Conservation (phyloP, 2,113 vertebrate species). For the Psittacula cyanocephala region DNA sequence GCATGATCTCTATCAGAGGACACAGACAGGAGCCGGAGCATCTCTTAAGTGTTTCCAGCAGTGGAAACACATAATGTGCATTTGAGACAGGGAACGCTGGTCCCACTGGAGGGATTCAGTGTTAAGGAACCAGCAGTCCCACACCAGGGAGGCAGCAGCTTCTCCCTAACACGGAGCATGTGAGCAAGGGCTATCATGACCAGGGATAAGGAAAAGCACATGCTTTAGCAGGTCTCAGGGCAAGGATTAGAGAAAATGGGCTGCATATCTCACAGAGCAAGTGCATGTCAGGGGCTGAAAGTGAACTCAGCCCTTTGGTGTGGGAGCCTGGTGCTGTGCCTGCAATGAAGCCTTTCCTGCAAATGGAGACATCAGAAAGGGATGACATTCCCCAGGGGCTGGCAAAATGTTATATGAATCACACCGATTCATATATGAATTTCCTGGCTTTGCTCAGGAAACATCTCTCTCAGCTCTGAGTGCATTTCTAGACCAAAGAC, state of each 20-base stretch:
- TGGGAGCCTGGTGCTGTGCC: neutral
- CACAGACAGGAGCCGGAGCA: neutral
- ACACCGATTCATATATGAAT: neutral
- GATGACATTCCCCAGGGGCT: constrained; percentile 3
- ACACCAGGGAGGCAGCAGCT: neutral
- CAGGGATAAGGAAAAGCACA: neutral
- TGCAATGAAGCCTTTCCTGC: neutral
- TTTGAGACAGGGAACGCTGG: neutral
- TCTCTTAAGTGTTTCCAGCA: neutral
- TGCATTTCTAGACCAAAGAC: neutral
- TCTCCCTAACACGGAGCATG: neutral
- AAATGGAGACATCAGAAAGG: constrained; percentile 50
- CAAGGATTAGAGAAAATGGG: neutral
- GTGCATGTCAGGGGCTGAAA: neutral
- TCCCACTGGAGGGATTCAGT: neutral
- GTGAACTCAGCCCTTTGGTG: neutral
- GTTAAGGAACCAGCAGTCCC: neutral
- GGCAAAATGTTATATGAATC: constrained; percentile 47
- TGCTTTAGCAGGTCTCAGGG: neutral
- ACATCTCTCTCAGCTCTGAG: constrained; percentile 39
- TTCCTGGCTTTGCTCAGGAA: neutral
- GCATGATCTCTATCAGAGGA: neutral
- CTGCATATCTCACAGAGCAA: neutral
- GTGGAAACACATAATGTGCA: neutral
- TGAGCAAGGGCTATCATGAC: neutral